Evolutionary conservation across 2,888 invertebrate species (phyloP), one percentile per base, ranked within the genome.

Genomic region (Chrysotoxum bicinctum): DNA sequence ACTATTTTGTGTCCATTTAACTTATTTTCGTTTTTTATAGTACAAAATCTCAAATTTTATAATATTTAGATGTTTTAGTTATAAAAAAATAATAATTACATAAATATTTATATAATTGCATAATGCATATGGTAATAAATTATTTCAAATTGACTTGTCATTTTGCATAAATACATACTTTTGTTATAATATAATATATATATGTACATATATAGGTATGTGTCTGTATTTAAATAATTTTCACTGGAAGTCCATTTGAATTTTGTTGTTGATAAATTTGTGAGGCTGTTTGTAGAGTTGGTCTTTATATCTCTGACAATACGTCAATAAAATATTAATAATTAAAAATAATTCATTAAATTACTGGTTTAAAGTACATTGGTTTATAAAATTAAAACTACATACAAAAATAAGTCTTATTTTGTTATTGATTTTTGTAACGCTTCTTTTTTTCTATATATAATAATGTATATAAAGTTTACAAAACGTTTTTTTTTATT

Each of bases 181-280:
- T 43, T 43, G 3, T 19, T 9, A 45, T 45, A 19, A 19, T 19
- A 45, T 45, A 45, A n/a, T n/a, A 8, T 8, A 54, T 19, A 56
- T 56, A 32, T 35, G 7, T 32, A 56, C 16, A 37, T 8, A n/a
- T 32, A 69, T 62, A 8, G 37, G 21, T 50, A 26, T 50, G 23
- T 21, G 14, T 60, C 10, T 32, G 8, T 50, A 19, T 69, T 19
- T 26, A 52, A 12, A 30, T 68, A 64, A 81, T 43, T 50, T 87
- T 90, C 90, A 90, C 90, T 90, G 90, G 90, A 90, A 90, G 90
- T 90, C 90, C 89, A 86, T 90, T 89, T 88, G 89, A 87, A 88
- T 89, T 88, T 88, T 88, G 89, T 88, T 89, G 89, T 87, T 82
- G 52, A 52, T 45, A 43, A 58, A 8, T 56, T 50, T 75, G n/a